Conservation (phyloP, 2,113 vertebrate species). For the Brachypodius melanocephalos region DNA sequence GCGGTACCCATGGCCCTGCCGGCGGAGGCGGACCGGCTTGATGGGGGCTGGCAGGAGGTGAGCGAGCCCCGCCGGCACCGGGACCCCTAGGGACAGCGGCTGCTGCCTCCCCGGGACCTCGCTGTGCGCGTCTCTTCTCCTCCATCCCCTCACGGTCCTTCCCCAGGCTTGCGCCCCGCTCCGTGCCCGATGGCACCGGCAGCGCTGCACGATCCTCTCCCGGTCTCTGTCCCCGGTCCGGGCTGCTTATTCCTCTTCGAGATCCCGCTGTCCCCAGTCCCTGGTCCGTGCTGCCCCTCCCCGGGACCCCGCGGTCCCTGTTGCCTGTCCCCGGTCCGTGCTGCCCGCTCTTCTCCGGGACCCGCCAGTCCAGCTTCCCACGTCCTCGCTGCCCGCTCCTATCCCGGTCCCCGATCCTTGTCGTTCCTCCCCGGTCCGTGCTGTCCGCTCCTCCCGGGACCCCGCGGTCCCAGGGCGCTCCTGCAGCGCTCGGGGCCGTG, state of each 20-base stretch:
- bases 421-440: background rate
- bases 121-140: background rate
- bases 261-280: background rate
- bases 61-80: background rate
- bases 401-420: too few relatives aligned
- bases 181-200: background rate
- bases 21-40: background rate
- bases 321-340: background rate
- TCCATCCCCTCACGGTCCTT: background rate
- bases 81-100: background rate
- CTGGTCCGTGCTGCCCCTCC: background rate
- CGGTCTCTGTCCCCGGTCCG: background rate
- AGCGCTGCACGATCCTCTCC: background rate
- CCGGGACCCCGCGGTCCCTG: background rate
- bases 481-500: background rate
- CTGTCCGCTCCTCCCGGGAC: background rate
- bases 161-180: background rate
- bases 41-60: slow-evolving; percentile 42
- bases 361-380: background rate
- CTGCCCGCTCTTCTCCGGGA: background rate
- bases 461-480: background rate
- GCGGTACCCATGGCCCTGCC: slow-evolving; percentile 6
- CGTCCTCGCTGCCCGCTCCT: background rate
- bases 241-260: background rate
- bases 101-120: background rate